Base-by-base conservation (phyloP, 2,888 invertebrate species). In the Ptilodon capucinus region DNA sequence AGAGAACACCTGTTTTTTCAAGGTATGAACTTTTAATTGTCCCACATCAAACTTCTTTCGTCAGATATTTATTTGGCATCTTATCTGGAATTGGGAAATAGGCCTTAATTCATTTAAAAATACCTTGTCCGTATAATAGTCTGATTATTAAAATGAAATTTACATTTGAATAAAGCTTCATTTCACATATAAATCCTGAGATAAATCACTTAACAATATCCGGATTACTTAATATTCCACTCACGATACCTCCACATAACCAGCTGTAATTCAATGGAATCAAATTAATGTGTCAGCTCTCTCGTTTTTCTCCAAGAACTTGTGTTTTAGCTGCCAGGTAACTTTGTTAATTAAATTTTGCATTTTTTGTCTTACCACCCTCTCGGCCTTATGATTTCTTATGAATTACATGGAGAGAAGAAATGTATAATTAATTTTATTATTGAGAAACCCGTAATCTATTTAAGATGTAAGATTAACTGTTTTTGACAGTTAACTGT, bases 341-440 rank as follows among this genome's bases (percentile, higher is more conserved):
- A 90, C 84, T 90, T 89, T 84, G 86, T 86, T 90, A 90, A 88
- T 90, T 89, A 86, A 87, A 88, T 90, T 87, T 87, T 82, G 74
- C 76, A 84, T 84, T 87, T 86, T 84, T 80, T 78, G 71, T 58
- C 44, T 54, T 54, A 42, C 55, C 46, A 57, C 51, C 51, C 57
- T 44, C 51, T 48, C 61, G 64, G 64, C 70, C 72, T 63, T 78
- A 79, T 78, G 74, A 68, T 73, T 78, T 77, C 64, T 72, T 71
- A 65, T 71, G 57, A 65, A 76, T 68, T 72, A 64, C 70, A 69
- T 68, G 63, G 58, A 66, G 60, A 57, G 51, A 59, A 48, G 9
- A 38, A 36, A 17, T 14, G 40, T 17, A 25, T 18, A 46, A 36
- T 39, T 39, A 40, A 44, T 44, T 43, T 47, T 36, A 17, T 42